phyloP scores from a whole-genome alignment of 2,797 vertebrate genomes.

The Mionectes olivaceus region DNA sequence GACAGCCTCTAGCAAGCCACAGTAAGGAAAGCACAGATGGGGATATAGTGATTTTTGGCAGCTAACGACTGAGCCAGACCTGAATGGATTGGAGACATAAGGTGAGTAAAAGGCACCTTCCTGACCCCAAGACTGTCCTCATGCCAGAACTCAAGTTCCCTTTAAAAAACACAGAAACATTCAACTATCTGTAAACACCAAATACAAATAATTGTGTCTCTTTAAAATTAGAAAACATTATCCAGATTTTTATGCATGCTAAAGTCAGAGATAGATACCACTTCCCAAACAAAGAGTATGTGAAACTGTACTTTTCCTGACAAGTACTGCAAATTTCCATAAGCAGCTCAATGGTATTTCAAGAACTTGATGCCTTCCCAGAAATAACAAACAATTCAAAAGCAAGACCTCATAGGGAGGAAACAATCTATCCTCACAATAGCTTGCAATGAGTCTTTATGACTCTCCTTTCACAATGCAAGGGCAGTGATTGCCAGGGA shows the following conservation, averaged over 20 bases:
- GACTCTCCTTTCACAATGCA: conserved; percentile 30
- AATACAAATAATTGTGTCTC: background rate
- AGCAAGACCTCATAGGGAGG: conserved; percentile 22
- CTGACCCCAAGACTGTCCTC: background rate
- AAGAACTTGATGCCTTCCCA: conserved; percentile 23
- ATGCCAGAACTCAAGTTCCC: background rate
- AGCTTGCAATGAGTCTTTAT: conserved; percentile 52
- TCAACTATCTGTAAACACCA: background rate
- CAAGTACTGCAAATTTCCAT: background rate
- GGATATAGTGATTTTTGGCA: conserved; percentile 44
- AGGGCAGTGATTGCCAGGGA: conserved; percentile 35
- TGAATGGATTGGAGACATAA: background rate
- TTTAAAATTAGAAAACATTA: background rate
- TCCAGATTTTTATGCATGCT: background rate
- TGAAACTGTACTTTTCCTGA: conserved; percentile 27
- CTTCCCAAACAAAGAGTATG: background rate
- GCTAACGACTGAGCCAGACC: background rate
- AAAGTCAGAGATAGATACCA: background rate
- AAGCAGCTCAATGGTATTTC: background rate
- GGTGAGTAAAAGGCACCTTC: background rate
- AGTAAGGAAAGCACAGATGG: conserved; percentile 52
- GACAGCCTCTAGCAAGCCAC: conserved; percentile 35
- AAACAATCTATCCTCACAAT: conserved; percentile 62
- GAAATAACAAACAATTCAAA: conserved; percentile 64
- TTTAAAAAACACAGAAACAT: background rate